Evolutionary conservation across 1,140 invertebrate species (phyloP), one percentile per base, ranked within the genome.

Genomic region (Pentalonia nigronervosa): DNA sequence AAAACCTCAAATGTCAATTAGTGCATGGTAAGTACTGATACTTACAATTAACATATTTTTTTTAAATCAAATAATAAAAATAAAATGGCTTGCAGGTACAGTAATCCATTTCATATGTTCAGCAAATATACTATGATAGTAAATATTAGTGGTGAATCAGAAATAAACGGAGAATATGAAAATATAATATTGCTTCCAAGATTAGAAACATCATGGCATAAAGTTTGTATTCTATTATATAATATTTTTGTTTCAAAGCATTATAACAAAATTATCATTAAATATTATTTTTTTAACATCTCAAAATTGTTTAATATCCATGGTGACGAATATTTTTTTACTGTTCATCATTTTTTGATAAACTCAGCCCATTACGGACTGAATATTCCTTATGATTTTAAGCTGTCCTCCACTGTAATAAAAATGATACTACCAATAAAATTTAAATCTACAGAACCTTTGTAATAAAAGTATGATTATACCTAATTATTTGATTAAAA

Each of bases 301-400:
- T n/a, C 53, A 30, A 88, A 94, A 93, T 30, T 7, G 17, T 94
- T 94, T 87, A 76, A 89, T 36, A 90, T 93, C 50, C 91, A 93
- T 47, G 76, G 93, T 11, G n/a, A 94, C 94, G n/a, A 47, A 86
- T 21, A 95, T 93, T 93, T 94, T 95, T n/a, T 91, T 93, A 34
- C 96, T 96, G 94, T 60, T 83, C 48, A 34, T 84, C 96, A 96
- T 94, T 67, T 93, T 83, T 97, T 97, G 48, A 94, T 94, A 86
- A 97, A 97, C 94, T 25, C 95, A 96, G 94, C 97, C 96, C 95
- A 97, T 96, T 97, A 95, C 95, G 91, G 97, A 97, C 45, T 96
- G 97, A 95, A 97, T 97, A 95, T 20, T 20, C 17, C 20, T 2
- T 7, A 47, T 47, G 97, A 97, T 7, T 95, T 95, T 88, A 97